Evolutionary conservation across 2,113 vertebrate species (phyloP), one percentile per base, ranked within the genome.

Genomic region (Thoracochromis brauschi): DNA sequence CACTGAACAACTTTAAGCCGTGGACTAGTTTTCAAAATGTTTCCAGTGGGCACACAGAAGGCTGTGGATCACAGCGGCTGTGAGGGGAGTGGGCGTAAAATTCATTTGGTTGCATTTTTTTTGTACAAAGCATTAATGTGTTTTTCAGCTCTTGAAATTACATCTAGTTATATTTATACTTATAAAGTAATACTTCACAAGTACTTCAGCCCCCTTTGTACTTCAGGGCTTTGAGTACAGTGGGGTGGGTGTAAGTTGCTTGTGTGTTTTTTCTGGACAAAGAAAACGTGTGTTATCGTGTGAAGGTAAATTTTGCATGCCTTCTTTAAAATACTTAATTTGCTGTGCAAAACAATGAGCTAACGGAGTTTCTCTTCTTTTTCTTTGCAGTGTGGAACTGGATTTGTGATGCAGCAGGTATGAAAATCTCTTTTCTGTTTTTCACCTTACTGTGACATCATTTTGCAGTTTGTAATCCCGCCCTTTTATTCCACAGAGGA

Each of bases 351-450:
- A 68, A 68, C 33, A 24, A 68, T 40, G 35, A 68, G 35, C 63
- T 40, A 12, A 78, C 3, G 5, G 11, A 68, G 6, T 9, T 3
- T 75, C 2, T 89, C 11, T 78, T 73, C 17, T 53, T 3, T 57
- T 84, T 80, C 58, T 91, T 84, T 11, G 11, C 88, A 97, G 96
- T 97, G 53, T 97, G 96, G 96, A 96, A 96, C 16, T 97, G 96
- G 96, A 96, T 97, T 80, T 95, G 95, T 68, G 95, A 96, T 2
- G 95, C 95, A 45, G 89, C 96, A 94, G 96, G 96, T 97, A 93
- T 65, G 85, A 82, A 84, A 45, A 55, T 4, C 5, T 24, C 14
- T 24, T 24, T 4, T 45, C 19, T 53, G 3, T 1, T 54, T 3
- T 5, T 57, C 31, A 12, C 2, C 14, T 9, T 1, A 0, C 13